Evolutionary conservation across 2,113 vertebrate species (phyloP).

Genomic region (Ginglymostoma cirratum): DNA sequence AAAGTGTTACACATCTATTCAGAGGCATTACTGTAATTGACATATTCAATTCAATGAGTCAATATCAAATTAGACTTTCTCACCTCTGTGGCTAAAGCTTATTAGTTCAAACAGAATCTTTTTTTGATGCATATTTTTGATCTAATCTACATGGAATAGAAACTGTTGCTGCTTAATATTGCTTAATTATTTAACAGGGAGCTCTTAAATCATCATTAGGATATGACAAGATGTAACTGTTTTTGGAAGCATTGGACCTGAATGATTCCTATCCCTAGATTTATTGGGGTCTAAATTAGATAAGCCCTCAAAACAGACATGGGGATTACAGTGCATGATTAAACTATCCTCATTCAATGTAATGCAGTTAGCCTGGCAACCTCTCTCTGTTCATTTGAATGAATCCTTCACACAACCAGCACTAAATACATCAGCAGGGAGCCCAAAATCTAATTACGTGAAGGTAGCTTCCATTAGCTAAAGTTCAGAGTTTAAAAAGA

Average conservation of each 20-base stretch:
- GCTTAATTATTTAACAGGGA: constrained; percentile 16
- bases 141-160: background rate
- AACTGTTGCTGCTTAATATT: background rate
- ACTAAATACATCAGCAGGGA: too few species aligned
- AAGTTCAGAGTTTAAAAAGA: too few species aligned
- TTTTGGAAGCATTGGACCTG: background rate
- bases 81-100: background rate
- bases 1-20: background rate
- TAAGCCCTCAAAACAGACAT: background rate
- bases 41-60: background rate
- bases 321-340: background rate
- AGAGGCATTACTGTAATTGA: background rate
- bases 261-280: background rate
- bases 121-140: background rate
- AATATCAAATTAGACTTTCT: background rate
- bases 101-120: background rate
- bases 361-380: too few species aligned
- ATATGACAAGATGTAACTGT: background rate
- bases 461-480: too few species aligned
- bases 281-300: background rate
- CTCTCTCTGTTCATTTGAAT: too few species aligned
- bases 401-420: too few species aligned
- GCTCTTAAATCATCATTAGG: background rate
- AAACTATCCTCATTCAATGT: too few species aligned
- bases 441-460: too few species aligned